Evolutionary conservation across 1,140 invertebrate species (phyloP), one percentile per base, ranked within the genome.

Genomic region (Adoxophyes honmai): DNA sequence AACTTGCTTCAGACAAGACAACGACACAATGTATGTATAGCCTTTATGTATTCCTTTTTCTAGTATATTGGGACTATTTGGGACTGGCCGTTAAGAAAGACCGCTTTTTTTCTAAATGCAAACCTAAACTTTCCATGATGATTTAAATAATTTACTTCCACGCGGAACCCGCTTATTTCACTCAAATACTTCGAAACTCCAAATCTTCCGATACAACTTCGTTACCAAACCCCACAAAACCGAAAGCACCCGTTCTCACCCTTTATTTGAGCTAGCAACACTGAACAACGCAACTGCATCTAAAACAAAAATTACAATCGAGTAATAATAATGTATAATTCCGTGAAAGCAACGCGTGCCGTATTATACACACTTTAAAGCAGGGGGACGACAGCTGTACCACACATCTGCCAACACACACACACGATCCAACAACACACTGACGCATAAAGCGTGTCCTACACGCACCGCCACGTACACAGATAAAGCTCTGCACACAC

Each of bases 311-410:
- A 62, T 60, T 48, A 69, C 61, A 68, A 68, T 65, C 55, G 33
- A 37, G 39, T 75, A 70, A 78, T 73, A 81, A 83, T 85, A 86
- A 78, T 75, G 75, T 59, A 77, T 81, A 76, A 83, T 86, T 81
- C 74, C 72, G 74, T 81, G 73, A 85, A 86, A 86, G 81, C 70
- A 68, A 66, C 81, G 73, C 82, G 83, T 86, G 83, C 83, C 80
- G 67, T 78, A 78, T 80, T 80, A 77, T 73, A 73, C 62, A 75
- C 65, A 68, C 66, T 70, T 71, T 73, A 77, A 62, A 65, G 64
- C 66, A 68, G 70, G 70, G 70, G 71, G 61, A 59, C 63, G 77
- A 77, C 83, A 86, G 83, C 81, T 86, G 83, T 78, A 75, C 68
- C 55, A 36, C 62, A 62, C 83, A 86, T 86, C 83, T 86, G 83